Evolutionary conservation across 2,888 invertebrate species (phyloP).

Genomic region (Timandra comae): DNA sequence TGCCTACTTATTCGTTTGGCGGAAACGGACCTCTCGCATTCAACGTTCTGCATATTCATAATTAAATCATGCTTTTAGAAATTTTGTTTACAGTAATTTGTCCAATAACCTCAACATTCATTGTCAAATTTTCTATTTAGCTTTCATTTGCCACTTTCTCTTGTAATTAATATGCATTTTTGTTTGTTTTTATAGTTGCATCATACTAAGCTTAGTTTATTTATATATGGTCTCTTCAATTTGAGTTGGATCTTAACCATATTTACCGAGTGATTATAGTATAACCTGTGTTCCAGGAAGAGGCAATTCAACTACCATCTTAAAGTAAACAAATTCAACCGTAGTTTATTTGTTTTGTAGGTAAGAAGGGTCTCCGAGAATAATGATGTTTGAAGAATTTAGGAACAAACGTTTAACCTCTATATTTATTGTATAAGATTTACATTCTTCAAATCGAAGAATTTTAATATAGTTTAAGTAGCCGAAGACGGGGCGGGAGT

Average conservation of each 20-base stretch:
- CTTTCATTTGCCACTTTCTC: too few relatives aligned
- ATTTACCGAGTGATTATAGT: slow-evolving; percentile 62
- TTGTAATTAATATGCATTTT: too few relatives aligned
- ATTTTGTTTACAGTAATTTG: slow-evolving; percentile 6
- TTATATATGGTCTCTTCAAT: too few relatives aligned
- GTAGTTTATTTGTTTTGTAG: slow-evolving; percentile 62
- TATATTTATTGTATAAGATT: slow-evolving; percentile 23
- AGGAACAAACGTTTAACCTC: slow-evolving; percentile 36
- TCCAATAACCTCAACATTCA: slow-evolving; percentile 5
- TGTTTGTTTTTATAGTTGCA: too few relatives aligned
- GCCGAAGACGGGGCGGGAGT: slow-evolving; percentile 11
- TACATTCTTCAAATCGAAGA: slow-evolving; percentile 30
- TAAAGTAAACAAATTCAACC: slow-evolving; percentile 67
- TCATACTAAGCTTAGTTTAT: too few relatives aligned
- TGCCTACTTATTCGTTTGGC: slow-evolving; percentile 71
- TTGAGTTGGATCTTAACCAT: slow-evolving; percentile 25
- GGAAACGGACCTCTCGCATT: slow-evolving; percentile 66
- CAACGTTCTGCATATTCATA: slow-evolving; percentile 49
- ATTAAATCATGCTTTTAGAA: slow-evolving; percentile 20
- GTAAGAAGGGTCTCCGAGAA: slow-evolving; percentile 51
- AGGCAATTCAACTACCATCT: slow-evolving; percentile 60
- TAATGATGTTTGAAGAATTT: slow-evolving; percentile 61
- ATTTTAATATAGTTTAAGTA: slow-evolving; percentile 27
- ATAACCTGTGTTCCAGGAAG: slow-evolving; percentile 59
- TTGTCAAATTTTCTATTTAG: too few relatives aligned